Percentiles rank a stretch among this genome's conserved stretches.
Conservation (phyloP, 2,888 invertebrate species). For the Erebia epiphron region DNA sequence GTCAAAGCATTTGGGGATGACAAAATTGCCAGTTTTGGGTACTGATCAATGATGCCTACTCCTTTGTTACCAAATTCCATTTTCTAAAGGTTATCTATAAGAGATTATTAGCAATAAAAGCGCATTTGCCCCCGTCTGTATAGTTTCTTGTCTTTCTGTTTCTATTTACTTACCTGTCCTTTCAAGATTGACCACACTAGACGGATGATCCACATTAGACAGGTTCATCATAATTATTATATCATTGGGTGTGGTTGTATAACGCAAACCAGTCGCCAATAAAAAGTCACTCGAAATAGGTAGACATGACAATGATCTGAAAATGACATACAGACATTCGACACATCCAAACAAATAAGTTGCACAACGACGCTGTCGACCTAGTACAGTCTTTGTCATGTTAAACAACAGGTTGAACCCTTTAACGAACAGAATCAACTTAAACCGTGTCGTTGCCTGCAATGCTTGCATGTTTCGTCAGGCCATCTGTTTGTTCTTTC, state of each 20-base stretch:
- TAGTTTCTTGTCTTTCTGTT: too few species aligned
- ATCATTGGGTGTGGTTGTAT: background rate
- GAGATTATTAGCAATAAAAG: too few species aligned
- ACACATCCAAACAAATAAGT: slow-evolving; percentile 17
- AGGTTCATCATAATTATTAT: background rate
- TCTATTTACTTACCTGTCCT: background rate
- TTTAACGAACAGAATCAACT: slow-evolving; percentile 24
- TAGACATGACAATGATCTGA: background rate
- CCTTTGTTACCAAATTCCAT: too few species aligned
- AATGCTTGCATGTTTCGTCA: slow-evolving; percentile 29
- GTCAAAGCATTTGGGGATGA: background rate
- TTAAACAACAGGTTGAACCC: slow-evolving; percentile 21
- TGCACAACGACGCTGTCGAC: slow-evolving; percentile 23
- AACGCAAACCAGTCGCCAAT: background rate
- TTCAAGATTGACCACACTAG: background rate
- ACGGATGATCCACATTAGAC: background rate
- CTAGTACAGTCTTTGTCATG: slow-evolving; percentile 20
- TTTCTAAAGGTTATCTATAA: too few species aligned
- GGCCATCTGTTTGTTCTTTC: slow-evolving; percentile 22
- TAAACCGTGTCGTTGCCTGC: slow-evolving; percentile 26
- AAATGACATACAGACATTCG: slow-evolving; percentile 10
- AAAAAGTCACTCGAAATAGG: background rate
- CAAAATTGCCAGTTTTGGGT: background rate
- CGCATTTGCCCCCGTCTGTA: too few species aligned
- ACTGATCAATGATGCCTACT: background rate